Evolutionary conservation across 2,888 invertebrate species (phyloP), one percentile per base, ranked within the genome.

Genomic region (Protodeltote pygarga): DNA sequence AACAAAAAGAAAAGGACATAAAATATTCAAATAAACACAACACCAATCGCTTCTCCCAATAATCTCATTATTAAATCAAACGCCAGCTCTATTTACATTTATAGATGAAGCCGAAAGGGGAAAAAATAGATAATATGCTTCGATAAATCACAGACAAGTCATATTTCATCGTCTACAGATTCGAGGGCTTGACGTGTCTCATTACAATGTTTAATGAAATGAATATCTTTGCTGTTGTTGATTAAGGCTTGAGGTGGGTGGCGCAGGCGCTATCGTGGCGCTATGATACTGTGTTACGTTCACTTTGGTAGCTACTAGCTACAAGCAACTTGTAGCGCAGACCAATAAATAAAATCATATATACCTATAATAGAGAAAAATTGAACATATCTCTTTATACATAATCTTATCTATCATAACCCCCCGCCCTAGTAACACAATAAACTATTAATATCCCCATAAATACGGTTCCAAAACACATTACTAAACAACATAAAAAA

Each of bases 21-120:
- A 40, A 24, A 63, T 77, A 81, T 81, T 77, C 71, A 75, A 76
- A 79, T 64, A 77, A 71, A 77, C 63, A 70, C 72, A 54, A 67
- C 73, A 78, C 77, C 65, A 75, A 81, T 80, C 71, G 25, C 38
- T 40, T 17, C 35, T 16, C 29, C 44, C 33, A 45, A 54, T 49
- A 38, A 24, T 17, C 37, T 73, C 67, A 74, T 87, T 85, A 86
- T 87, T 85, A 83, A 88, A 86, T 88, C 88, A 87, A 83, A 81
- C 54, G 63, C 65, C 76, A 74, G 78, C 79, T 83, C 77, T 88
- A 88, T 89, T 89, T 89, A 89, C 87, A 87, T 87, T 83, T 78
- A 83, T 71, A 79, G 74, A 77, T 77, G 81, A 79, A 77, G 69
- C 57, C 54, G 54, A 61, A 64, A 62, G 69, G 33, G 50, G 73